These are phyloP conservation scores for Acronicta leporina DNA, from an alignment of 2,888 invertebrate genomes.

Conservation along the genomic window DNA sequence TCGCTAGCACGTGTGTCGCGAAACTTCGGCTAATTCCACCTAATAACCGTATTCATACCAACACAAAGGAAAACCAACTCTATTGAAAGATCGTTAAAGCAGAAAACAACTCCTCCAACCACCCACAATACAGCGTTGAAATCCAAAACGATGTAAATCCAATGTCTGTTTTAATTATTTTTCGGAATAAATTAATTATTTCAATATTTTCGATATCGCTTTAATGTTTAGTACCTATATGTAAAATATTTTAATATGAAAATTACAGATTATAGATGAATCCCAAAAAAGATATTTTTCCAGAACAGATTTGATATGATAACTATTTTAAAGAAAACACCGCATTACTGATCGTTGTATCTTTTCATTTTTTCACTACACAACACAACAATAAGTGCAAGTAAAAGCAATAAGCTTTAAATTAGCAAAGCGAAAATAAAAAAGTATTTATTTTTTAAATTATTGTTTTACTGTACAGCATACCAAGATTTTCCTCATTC, in stretches of 20 bases:
- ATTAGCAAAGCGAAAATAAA: background rate
- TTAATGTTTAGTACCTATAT: too few species aligned
- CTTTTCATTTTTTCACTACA: too few species aligned
- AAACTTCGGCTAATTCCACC: slow-evolving; percentile 72
- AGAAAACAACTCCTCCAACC: slow-evolving; percentile 39
- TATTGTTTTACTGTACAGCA: background rate
- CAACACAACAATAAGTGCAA: too few species aligned
- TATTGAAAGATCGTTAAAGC: slow-evolving; percentile 47
- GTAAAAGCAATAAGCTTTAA: background rate
- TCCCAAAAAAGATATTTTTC: too few species aligned
- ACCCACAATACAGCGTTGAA: slow-evolving; percentile 41
- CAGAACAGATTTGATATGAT: too few species aligned
- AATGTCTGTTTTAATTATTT: too few species aligned
- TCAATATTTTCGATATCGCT: too few species aligned
- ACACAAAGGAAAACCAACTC: slow-evolving; percentile 52
- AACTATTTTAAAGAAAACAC: too few species aligned
- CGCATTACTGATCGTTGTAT: too few species aligned
- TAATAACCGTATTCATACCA: slow-evolving; percentile 58
- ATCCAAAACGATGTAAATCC: slow-evolving; percentile 60
- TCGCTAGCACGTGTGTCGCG: slow-evolving; percentile 76
- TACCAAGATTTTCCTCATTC: background rate
- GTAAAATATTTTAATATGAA: too few species aligned
- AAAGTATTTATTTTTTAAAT: background rate
- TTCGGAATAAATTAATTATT: too few species aligned
- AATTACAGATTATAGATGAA: too few species aligned